Evolutionary conservation across 1,140 invertebrate genomes (phyloP).

Genomic region (Drosophila mojavensis): DNA sequence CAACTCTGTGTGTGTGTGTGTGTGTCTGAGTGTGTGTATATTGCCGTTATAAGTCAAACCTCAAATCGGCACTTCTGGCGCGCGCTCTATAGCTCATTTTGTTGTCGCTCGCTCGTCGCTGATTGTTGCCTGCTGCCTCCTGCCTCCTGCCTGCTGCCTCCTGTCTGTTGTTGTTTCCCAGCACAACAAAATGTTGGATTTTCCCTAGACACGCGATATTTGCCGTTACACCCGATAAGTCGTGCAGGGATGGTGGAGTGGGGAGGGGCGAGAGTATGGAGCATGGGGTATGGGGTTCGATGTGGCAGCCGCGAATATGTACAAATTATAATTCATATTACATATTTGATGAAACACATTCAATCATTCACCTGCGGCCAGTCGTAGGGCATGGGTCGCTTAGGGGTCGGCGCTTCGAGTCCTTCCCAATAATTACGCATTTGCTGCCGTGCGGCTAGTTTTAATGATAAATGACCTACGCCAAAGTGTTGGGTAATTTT

Average conservation of each 20-base stretch:
- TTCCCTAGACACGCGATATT: conserved; percentile 70
- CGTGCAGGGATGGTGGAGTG: neutral
- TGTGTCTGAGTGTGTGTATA: conserved; percentile 30
- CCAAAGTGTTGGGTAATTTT: conserved; percentile 76
- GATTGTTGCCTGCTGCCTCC: conserved; percentile 29
- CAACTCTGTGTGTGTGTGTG: conserved; percentile 2
- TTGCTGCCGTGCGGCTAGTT: conserved; percentile 69
- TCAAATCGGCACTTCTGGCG: conserved; percentile 77
- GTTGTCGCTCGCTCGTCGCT: conserved; percentile 47
- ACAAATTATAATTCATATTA: conserved; percentile 82
- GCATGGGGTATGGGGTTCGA: conserved; percentile 2
- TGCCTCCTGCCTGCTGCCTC: neutral
- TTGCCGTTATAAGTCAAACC: conserved; percentile 60
- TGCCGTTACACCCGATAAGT: conserved; percentile 31
- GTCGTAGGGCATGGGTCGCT: neutral
- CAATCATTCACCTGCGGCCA: conserved; percentile 61
- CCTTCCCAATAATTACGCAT: conserved; percentile 74
- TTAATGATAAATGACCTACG: conserved; percentile 78
- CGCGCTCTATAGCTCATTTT: conserved; percentile 72
- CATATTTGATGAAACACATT: conserved; percentile 82
- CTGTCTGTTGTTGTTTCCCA: conserved; percentile 11
- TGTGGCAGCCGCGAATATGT: conserved; percentile 51
- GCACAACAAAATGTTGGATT: conserved; percentile 78
- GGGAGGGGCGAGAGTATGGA: neutral
- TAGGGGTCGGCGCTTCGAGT: too few relatives aligned